Conservation (phyloP, 2,888 invertebrate genomes). For the Patella ulyssiponensis region DNA sequence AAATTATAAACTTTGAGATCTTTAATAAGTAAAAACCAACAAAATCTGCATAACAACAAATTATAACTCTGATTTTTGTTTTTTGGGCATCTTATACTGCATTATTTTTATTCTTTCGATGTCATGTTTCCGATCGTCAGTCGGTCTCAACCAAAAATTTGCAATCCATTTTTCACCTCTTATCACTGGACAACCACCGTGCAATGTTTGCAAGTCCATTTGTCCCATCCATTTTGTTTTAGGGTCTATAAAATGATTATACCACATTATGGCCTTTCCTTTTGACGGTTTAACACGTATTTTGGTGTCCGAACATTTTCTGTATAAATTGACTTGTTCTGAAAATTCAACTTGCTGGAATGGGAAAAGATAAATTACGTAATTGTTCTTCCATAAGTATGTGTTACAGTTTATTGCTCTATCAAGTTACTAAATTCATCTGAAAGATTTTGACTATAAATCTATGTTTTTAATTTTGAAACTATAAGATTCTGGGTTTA, state of each 20-base stretch:
- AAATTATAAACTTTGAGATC: too few relatives aligned
- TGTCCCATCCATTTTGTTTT: constrained; percentile 58
- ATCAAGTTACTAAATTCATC: too few relatives aligned
- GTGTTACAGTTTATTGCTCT: too few relatives aligned
- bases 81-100: constrained; percentile 7
- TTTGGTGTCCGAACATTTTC: constrained; percentile 49
- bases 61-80: constrained; percentile 24
- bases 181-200: constrained; percentile 60
- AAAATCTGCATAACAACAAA: too few relatives aligned
- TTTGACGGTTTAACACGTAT: constrained; percentile 46
- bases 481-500: too few relatives aligned
- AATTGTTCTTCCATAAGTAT: too few relatives aligned
- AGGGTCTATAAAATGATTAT: constrained; percentile 54
- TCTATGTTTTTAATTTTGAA: background rate
- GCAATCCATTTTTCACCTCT: constrained; percentile 62
- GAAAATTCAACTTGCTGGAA: constrained; percentile 9
- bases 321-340: constrained; percentile 37
- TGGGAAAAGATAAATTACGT: background rate
- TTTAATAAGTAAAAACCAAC: too few relatives aligned
- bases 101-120: constrained; percentile 44
- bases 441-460: background rate
- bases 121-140: constrained; percentile 47
- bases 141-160: constrained; percentile 62
- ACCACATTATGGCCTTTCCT: constrained; percentile 63
- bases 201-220: constrained; percentile 48